Evolutionary conservation across 2,113 vertebrate genomes (phyloP).

Genomic region (Actenoides lindsayi): DNA sequence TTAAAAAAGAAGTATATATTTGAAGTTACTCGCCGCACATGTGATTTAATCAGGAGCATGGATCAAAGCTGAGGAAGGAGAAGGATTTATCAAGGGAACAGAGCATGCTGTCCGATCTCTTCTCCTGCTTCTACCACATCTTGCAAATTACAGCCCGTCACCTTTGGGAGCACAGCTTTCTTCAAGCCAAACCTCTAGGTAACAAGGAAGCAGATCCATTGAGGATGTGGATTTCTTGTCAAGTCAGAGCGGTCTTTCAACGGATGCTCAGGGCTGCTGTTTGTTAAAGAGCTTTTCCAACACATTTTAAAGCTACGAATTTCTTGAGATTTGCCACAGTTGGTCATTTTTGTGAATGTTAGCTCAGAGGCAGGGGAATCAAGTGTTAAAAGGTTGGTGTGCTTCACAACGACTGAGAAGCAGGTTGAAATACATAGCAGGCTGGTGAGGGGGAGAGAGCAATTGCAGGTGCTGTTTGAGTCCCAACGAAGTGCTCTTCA

Average conservation of each 20-base stretch:
- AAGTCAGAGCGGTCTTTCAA: background rate
- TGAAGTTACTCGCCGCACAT: background rate
- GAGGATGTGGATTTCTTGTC: background rate
- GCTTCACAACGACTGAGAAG: accelerated
- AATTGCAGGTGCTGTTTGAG: background rate
- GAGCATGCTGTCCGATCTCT: background rate
- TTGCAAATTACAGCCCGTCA: background rate
- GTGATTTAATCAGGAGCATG: background rate
- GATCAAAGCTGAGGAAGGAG: background rate
- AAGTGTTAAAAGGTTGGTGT: background rate
- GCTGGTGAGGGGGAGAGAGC: background rate
- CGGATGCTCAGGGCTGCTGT: background rate
- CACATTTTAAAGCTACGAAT: background rate
- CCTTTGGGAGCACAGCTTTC: background rate
- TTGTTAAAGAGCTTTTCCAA: background rate
- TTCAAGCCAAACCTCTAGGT: background rate
- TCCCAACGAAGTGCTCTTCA: background rate
- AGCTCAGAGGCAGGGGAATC: background rate
- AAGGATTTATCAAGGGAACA: background rate
- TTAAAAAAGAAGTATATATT: background rate
- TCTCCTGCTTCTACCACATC: background rate
- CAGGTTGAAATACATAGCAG: background rate
- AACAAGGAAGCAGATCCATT: background rate
- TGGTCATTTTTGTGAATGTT: background rate
- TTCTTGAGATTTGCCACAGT: background rate